phyloP scores from a whole-genome alignment of 2,888 invertebrate genomes.

The Abrostola triplasia region DNA sequence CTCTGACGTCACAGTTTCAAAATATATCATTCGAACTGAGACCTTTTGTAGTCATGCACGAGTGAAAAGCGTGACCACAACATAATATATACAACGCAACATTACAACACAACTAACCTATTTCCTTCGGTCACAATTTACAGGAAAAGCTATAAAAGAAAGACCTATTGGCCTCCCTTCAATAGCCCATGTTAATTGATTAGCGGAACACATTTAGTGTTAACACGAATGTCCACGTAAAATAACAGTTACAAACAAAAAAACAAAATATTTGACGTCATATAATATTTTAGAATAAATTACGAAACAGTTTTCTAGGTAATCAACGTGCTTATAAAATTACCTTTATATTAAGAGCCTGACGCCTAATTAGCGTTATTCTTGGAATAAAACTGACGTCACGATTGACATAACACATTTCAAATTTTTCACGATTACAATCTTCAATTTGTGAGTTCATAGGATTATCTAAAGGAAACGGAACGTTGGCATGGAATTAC shows the following conservation, averaged over 20 bases:
- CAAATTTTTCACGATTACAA: slow-evolving; percentile 38
- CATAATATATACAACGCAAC: slow-evolving; percentile 8
- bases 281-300: slow-evolving; percentile 4
- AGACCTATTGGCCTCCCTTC: slow-evolving; percentile 41
- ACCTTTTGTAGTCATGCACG: background rate
- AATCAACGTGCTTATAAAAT: slow-evolving; percentile 30
- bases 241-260: slow-evolving; percentile 12
- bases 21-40: background rate
- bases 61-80: slow-evolving; percentile 1
- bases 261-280: slow-evolving; percentile 18
- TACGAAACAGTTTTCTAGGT: slow-evolving; percentile 35
- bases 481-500: slow-evolving; percentile 34
- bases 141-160: slow-evolving; percentile 43
- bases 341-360: slow-evolving; percentile 37
- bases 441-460: slow-evolving; percentile 35
- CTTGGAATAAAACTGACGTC: slow-evolving; percentile 54
- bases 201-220: slow-evolving; percentile 45
- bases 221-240: slow-evolving; percentile 8
- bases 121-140: slow-evolving; percentile 40
- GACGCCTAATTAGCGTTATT: slow-evolving; percentile 38
- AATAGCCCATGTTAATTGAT: slow-evolving; percentile 40
- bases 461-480: slow-evolving; percentile 39
- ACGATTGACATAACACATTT: slow-evolving; percentile 54
- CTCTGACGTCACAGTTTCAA: too few relatives aligned
- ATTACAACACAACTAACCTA: slow-evolving; percentile 16